Evolutionary conservation across 1,140 invertebrate species (phyloP), one percentile per base, ranked within the genome.

Genomic region (Anastatus disparis): DNA sequence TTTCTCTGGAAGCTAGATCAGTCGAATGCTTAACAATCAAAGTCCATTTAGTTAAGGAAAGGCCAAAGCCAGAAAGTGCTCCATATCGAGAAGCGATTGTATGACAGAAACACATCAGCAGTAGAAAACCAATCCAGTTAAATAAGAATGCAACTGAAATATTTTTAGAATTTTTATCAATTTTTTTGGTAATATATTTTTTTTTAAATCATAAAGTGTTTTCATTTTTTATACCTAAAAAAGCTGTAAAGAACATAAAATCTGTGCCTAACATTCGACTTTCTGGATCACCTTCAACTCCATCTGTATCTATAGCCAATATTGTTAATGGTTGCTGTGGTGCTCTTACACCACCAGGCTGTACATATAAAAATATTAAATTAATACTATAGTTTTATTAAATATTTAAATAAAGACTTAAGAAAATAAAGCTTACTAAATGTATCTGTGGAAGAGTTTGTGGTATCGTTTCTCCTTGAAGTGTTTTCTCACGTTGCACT

Each of bases 81-180:
- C 96, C 96, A 84, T 96, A 96, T 75, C 95, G 90, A 44, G 94
- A 95, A 50, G 96, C 95, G 79, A 97, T 94, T 42, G 95, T 97
- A 80, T 96, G 95, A 82, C 95, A 96, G 85, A 97, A 95, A 79
- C 95, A 97, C 89, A 96, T 93, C 62, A 96, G 86, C 75, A 96
- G 87, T 59, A 97, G 85, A 81, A 97, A 96, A 55, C 96, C 96
- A 80, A 97, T 94, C 96, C 95, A 97, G 85, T 97, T 97, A 86
- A 97, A 97, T 27, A 95, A 87, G 82, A 95, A 95, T 73, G 93
- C 92, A 81, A 95, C 92, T 93, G 80, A 53, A 81, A 79, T 17
- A 38, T 40, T 40, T 48, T 55, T 56, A 22, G 38, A 38, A 62
- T 42, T 35, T 6, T 35, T 35, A 35, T 35, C 31, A 35, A 6